A percentile compares a stretch with the other conserved stretches of the same genome.
These are phyloP conservation scores for Heliconius hermathena DNA, from an alignment of 1,140 invertebrate genomes.

Conservation along the genomic window DNA sequence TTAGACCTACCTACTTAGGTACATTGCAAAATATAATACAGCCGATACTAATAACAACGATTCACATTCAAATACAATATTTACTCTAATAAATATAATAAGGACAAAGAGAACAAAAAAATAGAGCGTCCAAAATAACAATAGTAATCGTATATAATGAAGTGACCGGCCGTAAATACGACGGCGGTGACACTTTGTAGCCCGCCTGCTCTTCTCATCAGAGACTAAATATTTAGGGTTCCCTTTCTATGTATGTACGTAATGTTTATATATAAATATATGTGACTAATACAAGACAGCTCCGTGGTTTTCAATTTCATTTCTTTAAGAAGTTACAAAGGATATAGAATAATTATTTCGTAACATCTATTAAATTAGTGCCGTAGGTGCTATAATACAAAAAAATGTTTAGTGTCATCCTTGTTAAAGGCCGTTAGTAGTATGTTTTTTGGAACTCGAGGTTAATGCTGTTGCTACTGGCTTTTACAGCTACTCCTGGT, in stretches of 20 bases:
- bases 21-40: no score
- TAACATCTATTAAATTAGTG: no score
- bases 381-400: no score
- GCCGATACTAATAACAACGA: not conserved
- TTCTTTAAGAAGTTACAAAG: no score
- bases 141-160: slow-evolving; percentile 23
- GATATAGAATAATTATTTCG: no score
- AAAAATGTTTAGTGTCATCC: no score
- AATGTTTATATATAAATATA: not conserved
- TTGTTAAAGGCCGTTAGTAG: no score
- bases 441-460: no score
- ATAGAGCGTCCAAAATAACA: slow-evolving; percentile 18
- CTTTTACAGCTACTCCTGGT: no score
- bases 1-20: no score
- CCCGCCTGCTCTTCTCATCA: slow-evolving; percentile 34
- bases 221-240: slow-evolving; percentile 30
- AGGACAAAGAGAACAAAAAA: slow-evolving; percentile 4
- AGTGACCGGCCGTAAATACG: slow-evolving; percentile 35
- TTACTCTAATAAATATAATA: not conserved
- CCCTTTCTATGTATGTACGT: not conserved
- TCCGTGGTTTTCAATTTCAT: not conserved
- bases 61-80: not conserved
- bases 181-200: slow-evolving; percentile 15
- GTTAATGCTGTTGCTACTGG: no score
- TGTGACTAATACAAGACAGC: not conserved